Conservation (phyloP, 35 echinoderm and acorn worm species). For the Apostichopus californicus region DNA sequence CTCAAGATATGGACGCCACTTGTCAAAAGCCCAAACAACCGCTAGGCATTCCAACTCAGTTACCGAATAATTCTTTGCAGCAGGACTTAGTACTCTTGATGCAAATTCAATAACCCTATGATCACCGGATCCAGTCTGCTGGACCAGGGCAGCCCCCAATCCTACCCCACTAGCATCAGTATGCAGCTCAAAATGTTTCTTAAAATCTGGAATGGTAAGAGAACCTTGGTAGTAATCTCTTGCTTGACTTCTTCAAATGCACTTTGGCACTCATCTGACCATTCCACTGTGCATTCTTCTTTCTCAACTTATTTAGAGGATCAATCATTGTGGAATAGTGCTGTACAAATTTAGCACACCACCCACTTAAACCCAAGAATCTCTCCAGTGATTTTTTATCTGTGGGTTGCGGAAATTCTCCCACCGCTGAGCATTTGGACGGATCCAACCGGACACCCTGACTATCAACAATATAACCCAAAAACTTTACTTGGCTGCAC, state of each 20-base stretch:
- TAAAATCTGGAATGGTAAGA: constrained; percentile 38
- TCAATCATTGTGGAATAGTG: too few relatives aligned
- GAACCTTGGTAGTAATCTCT: constrained; percentile 15
- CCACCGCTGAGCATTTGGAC: background rate
- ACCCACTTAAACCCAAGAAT: background rate
- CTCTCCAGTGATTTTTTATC: too few relatives aligned
- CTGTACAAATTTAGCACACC: background rate
- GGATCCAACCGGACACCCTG: background rate
- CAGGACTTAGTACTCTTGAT: too few relatives aligned
- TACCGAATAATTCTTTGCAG: too few relatives aligned
- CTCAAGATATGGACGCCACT: too few relatives aligned
- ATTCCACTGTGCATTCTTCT: background rate
- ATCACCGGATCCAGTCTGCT: too few relatives aligned
- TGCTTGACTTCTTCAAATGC: constrained; percentile 20
- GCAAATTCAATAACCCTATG: too few relatives aligned
- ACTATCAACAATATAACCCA: background rate
- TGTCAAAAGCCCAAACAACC: too few relatives aligned
- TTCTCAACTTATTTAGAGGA: too few relatives aligned
- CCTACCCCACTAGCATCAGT: background rate
- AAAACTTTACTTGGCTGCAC: background rate
- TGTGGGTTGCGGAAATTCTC: background rate
- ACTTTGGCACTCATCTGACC: constrained; percentile 7
- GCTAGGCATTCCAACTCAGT: too few relatives aligned
- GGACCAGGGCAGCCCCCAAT: too few relatives aligned
- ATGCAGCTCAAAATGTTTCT: constrained; percentile 25